Evolutionary conservation across 1,140 invertebrate genomes (phyloP).

Genomic region (Elysia chlorotica): DNA sequence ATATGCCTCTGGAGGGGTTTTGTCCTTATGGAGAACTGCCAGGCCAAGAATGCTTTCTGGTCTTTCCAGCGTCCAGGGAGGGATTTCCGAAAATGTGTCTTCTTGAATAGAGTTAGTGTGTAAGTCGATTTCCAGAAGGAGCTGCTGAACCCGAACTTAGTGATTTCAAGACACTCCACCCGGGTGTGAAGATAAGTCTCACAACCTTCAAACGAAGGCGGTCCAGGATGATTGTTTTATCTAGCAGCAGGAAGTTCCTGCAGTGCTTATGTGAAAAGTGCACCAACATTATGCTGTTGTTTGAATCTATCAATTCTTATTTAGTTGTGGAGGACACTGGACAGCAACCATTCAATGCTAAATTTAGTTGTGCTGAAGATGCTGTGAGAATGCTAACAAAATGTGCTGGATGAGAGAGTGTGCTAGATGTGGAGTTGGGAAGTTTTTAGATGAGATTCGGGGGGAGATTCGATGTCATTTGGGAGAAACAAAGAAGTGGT

Average conservation of each 20-base stretch:
- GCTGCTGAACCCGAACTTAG: too few species aligned
- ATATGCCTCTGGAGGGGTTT: too few species aligned
- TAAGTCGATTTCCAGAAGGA: too few species aligned
- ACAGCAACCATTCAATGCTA: too few species aligned
- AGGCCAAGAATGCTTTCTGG: too few species aligned
- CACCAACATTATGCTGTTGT: background rate
- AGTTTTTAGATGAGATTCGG: background rate
- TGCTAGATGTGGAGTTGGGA: background rate
- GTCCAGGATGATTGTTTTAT: background rate
- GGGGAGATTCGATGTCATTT: background rate
- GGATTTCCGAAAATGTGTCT: too few species aligned
- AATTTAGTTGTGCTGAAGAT: background rate
- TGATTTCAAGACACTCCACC: background rate
- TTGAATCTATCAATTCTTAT: background rate
- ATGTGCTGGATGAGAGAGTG: background rate
- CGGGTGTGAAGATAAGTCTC: background rate
- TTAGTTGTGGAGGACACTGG: too few species aligned
- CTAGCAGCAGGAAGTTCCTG: background rate
- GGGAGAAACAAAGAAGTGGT: background rate
- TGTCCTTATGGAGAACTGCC: too few species aligned
- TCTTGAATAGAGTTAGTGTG: too few species aligned
- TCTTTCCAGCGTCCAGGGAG: too few species aligned
- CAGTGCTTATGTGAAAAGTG: background rate
- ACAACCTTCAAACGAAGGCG: background rate
- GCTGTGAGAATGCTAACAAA: background rate